phyloP scores from a whole-genome alignment of 2,113 vertebrate genomes.

The Thryonomys swinderianus region DNA sequence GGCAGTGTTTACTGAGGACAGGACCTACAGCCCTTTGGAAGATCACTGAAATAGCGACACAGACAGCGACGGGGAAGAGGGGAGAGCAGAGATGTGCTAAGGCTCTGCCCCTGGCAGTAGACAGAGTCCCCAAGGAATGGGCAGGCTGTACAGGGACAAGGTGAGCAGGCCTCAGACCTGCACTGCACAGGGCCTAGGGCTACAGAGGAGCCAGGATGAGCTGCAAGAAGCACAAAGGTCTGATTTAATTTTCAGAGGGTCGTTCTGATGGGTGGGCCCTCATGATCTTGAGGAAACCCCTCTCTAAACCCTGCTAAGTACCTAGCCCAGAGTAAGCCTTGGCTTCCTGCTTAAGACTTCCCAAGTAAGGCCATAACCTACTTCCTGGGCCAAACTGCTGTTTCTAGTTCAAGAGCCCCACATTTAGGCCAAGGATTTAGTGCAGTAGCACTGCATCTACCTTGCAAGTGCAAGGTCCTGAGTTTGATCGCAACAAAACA shows the following conservation, averaged over 20 bases:
- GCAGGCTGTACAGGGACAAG: neutral
- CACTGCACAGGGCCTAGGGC: neutral
- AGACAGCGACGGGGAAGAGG: neutral
- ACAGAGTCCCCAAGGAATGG: neutral
- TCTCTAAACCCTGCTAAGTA: neutral
- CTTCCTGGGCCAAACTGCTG: neutral
- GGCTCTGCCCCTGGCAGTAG: neutral
- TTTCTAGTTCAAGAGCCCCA: neutral
- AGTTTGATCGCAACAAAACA: no score
- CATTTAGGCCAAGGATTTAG: neutral
- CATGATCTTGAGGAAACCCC: neutral
- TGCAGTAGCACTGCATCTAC: no score
- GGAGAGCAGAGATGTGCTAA: neutral
- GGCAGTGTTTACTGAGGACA: neutral
- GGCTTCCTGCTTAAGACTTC: neutral
- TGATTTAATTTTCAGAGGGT: neutral
- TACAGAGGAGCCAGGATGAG: neutral
- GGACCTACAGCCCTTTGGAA: neutral
- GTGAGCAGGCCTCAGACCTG: no score
- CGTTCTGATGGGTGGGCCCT: neutral
- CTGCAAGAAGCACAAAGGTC: neutral
- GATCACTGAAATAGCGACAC: neutral
- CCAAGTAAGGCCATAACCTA: neutral
- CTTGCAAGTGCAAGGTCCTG: no score
- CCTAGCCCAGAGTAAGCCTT: neutral